Evolutionary conservation across 2,797 vertebrate species (phyloP).

Genomic region (Lagodon rhomboides): DNA sequence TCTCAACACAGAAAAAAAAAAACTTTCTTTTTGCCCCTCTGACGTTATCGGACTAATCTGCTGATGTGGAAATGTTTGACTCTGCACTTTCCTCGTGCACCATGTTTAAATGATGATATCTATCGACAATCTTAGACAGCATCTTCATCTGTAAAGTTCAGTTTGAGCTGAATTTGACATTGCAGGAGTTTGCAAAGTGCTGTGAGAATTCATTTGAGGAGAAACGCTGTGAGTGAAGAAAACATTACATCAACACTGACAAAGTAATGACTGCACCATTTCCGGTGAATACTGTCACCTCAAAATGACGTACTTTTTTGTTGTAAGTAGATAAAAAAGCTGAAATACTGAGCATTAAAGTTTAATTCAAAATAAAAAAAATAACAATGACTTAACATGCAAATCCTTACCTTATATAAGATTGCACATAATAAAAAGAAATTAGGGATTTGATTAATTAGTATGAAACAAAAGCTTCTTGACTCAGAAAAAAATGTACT

Average conservation of each 20-base stretch:
- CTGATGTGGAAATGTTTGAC: slow-evolving; percentile 73
- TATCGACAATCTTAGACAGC: slow-evolving; percentile 71
- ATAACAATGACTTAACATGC: neutral
- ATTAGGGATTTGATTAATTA: neutral
- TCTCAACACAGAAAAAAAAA: slow-evolving; percentile 36
- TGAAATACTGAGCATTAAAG: neutral
- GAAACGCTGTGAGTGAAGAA: slow-evolving; percentile 24
- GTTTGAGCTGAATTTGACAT: slow-evolving; percentile 67
- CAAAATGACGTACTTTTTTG: neutral
- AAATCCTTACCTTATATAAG: neutral
- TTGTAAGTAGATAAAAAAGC: neutral
- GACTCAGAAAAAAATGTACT: neutral
- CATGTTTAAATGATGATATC: slow-evolving; percentile 80
- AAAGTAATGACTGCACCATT: slow-evolving; percentile 6
- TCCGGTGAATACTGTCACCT: neutral
- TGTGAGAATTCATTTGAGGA: slow-evolving; percentile 39
- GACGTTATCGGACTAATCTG: slow-evolving; percentile 72
- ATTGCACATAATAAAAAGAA: neutral
- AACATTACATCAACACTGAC: slow-evolving; percentile 20
- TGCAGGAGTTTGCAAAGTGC: slow-evolving; percentile 60
- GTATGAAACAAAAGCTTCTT: neutral
- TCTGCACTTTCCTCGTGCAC: slow-evolving; percentile 64
- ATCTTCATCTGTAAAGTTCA: slow-evolving; percentile 67
- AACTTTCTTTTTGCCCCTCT: slow-evolving; percentile 49
- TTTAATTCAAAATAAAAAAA: neutral